Base-by-base conservation (phyloP, 2,888 invertebrate genomes). In the Drosophila monieri region DNA sequence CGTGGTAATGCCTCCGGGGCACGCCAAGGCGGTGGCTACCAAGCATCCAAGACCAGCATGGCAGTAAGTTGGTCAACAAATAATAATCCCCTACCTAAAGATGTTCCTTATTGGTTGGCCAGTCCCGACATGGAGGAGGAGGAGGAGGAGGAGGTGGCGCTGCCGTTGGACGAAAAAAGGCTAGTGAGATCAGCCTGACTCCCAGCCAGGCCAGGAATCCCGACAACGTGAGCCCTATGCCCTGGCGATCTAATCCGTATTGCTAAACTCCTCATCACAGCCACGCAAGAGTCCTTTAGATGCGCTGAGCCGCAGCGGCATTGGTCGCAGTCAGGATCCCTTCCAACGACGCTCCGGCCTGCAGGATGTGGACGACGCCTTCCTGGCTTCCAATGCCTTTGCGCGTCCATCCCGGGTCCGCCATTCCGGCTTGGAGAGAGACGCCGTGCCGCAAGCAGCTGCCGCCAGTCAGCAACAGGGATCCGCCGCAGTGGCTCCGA, bases 321-420 rank as follows among this genome's bases (percentile, higher is more conserved):
- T 15, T 25, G 15, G 66, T 1, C 88, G 80, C 5, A 58, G 74
- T 25, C 84, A 80, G 56, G 77, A 84, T 55, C 66, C 62, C 4
- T 65, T 80, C 32, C 90, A 88, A 52, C 90, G 89, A 14, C 88
- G 90, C 53, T 91, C 90, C 55, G 89, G 89, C 3, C 55, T 90
- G 25, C 89, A 90, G 80, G 89, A 90, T 68, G 89, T 90, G 6
- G 90, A 90, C 59, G 90, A 89, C 2, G 73, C 80, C 3, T 90
- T 88, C 53, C 14, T 89, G 32, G 85, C 88, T 0, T 54, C 72
- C 9, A 90, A 90, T 73, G 52, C 84, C 3, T 89, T 90, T 72
- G 74, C 87, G 0, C 86, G 86, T 18, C 81, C 84, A 0, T 9
- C 79, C 5, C 76, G 86, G n/a, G 23, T 76, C 14, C 77, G 86